phyloP scores from a whole-genome alignment of 2,113 vertebrate genomes.

The Sylvietta virens region DNA sequence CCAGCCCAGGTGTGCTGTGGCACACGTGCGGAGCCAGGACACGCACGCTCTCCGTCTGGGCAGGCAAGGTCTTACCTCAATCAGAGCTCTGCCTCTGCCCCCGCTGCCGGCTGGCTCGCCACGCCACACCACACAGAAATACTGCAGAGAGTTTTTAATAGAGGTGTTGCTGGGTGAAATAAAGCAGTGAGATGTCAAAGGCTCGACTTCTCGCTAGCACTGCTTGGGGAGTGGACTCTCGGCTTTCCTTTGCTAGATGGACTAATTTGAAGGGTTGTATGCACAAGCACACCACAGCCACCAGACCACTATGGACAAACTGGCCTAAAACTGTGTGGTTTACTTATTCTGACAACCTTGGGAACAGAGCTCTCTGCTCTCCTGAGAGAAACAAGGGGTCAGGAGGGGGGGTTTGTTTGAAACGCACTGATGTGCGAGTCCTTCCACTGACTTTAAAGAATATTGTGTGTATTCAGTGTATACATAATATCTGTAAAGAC shows the following conservation, averaged over 20 bases:
- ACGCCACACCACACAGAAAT: not conserved
- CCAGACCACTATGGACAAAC: not conserved
- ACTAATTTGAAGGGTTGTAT: not conserved
- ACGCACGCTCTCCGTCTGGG: fast-evolving
- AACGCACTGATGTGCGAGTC: not conserved
- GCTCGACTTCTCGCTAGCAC: not conserved
- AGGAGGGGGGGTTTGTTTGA: not conserved
- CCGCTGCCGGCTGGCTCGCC: not conserved
- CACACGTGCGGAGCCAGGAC: fast-evolving
- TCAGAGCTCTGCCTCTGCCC: not conserved
- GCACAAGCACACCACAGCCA: not conserved
- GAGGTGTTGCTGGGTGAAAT: constrained; percentile 22
- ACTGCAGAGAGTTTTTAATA: not conserved
- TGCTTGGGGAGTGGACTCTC: not conserved
- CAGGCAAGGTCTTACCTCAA: not conserved
- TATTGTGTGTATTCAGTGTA: not conserved
- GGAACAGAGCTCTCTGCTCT: not conserved
- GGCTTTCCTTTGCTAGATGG: not conserved
- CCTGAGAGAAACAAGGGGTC: not conserved
- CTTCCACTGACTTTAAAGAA: not conserved
- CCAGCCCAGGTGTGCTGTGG: fast-evolving
- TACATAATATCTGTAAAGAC: not conserved
- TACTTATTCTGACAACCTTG: not conserved
- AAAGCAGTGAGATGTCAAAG: not conserved
- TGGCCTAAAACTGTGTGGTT: not conserved